These are phyloP conservation scores for Aethina tumida DNA, from an alignment of 1,140 invertebrate genomes.

Conservation along the genomic window DNA sequence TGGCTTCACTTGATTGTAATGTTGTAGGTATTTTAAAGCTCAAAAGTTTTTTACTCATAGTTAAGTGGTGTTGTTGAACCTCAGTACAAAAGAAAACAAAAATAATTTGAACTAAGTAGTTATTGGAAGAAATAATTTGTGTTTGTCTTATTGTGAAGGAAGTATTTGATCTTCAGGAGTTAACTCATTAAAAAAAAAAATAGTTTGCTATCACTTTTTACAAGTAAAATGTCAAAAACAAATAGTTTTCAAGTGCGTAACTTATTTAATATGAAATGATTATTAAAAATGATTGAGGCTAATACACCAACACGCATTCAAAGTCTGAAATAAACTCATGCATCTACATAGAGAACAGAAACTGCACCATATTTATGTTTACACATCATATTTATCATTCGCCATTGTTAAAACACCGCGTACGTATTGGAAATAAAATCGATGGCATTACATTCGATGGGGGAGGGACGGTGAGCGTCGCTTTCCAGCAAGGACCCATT, in stretches of 20 bases:
- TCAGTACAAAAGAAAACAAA: too few species aligned
- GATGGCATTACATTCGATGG: constrained; percentile 9
- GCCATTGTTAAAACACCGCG: constrained; percentile 17
- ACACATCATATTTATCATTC: too few species aligned
- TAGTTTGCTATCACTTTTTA: neutral
- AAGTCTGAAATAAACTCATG: neutral
- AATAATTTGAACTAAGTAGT: too few species aligned
- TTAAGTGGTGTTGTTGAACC: too few species aligned
- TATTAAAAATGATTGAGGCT: too few species aligned
- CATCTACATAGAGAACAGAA: constrained; percentile 3
- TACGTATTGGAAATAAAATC: constrained; percentile 20
- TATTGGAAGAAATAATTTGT: too few species aligned
- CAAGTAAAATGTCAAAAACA: neutral
- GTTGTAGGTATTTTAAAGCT: too few species aligned
- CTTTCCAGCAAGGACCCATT: constrained; percentile 1
- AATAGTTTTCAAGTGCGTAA: neutral
- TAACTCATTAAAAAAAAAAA: too few species aligned
- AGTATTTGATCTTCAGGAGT: too few species aligned
- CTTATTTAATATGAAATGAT: neutral
- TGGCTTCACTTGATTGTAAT: too few species aligned
- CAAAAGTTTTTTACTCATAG: too few species aligned
- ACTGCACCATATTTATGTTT: constrained; percentile 2
- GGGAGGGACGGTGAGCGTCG: constrained; percentile 7
- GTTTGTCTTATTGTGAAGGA: too few species aligned
- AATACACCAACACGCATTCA: neutral